phyloP scores from a whole-genome alignment of 2,888 invertebrate species.

The Galerucella calmariensis region DNA sequence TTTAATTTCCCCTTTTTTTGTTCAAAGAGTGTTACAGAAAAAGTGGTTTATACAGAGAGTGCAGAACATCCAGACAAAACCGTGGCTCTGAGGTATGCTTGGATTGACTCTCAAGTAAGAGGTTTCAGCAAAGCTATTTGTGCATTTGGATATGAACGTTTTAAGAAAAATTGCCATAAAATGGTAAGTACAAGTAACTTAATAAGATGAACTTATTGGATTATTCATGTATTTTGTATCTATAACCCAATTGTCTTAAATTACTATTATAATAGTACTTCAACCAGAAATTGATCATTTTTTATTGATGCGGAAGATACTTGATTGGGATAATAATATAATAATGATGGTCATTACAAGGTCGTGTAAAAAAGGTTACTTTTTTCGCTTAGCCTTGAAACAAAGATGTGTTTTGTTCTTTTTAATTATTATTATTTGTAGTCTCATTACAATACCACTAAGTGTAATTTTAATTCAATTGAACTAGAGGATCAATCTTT shows the following conservation, averaged over 20 bases:
- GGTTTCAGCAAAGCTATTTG: slow-evolving; percentile 90
- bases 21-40: slow-evolving; percentile 87
- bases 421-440: background rate
- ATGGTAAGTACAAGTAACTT: slow-evolving; percentile 69
- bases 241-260: no score
- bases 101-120: slow-evolving; percentile 89
- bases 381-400: background rate
- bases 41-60: slow-evolving; percentile 83
- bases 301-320: background rate
- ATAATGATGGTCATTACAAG: background rate
- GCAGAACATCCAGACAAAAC: slow-evolving; percentile 79
- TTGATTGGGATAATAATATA: background rate
- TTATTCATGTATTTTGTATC: no score
- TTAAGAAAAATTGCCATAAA: slow-evolving; percentile 85
- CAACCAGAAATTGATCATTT: background rate
- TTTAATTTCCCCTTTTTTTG: slow-evolving; percentile 38
- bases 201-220: no score
- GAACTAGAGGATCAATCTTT: no score
- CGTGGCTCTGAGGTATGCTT: slow-evolving; percentile 82
- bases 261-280: background rate
- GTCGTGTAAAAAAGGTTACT: background rate
- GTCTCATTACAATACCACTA: background rate
- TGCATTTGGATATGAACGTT: slow-evolving; percentile 89
- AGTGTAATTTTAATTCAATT: background rate
- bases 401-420: background rate